Evolutionary conservation across 2,113 vertebrate genomes (phyloP).

Genomic region (Pygoscelis antarcticus): DNA sequence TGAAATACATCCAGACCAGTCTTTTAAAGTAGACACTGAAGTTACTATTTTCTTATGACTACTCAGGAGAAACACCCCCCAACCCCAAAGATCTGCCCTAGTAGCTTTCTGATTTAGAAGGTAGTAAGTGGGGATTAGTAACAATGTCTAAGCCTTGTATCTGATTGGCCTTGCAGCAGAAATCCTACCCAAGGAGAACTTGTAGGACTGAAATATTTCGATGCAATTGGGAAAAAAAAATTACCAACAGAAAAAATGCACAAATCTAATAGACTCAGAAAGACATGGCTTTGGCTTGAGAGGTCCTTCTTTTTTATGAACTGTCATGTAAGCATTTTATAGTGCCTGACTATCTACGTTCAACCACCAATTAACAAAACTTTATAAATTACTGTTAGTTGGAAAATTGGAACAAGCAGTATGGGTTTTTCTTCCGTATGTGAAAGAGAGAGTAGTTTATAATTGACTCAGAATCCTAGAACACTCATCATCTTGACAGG

Average conservation of each 20-base stretch:
- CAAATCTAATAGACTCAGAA: background rate
- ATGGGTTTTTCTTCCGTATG: background rate
- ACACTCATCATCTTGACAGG: conserved; percentile 50
- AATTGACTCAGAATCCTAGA: conserved; percentile 43
- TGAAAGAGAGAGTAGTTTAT: conserved; percentile 4
- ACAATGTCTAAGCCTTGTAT: background rate
- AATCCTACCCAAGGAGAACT: background rate
- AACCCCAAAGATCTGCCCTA: background rate
- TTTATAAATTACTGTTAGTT: conserved; percentile 6
- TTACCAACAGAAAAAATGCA: background rate
- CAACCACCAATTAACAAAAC: conserved; percentile 24
- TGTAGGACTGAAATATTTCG: background rate
- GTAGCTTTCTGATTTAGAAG: background rate
- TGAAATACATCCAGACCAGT: background rate
- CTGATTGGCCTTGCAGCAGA: background rate
- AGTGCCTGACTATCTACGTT: background rate
- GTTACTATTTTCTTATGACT: background rate
- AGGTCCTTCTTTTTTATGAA: background rate
- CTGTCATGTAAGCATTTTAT: background rate
- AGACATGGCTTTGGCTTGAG: background rate
- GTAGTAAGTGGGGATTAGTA: background rate
- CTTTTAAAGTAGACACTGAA: background rate
- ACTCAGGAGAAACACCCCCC: background rate
- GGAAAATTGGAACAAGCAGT: conserved; percentile 13
- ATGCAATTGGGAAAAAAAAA: background rate